Evolutionary conservation across 2,113 vertebrate genomes (phyloP), one percentile per base, ranked within the genome.

Genomic region (Danionella cerebrum): DNA sequence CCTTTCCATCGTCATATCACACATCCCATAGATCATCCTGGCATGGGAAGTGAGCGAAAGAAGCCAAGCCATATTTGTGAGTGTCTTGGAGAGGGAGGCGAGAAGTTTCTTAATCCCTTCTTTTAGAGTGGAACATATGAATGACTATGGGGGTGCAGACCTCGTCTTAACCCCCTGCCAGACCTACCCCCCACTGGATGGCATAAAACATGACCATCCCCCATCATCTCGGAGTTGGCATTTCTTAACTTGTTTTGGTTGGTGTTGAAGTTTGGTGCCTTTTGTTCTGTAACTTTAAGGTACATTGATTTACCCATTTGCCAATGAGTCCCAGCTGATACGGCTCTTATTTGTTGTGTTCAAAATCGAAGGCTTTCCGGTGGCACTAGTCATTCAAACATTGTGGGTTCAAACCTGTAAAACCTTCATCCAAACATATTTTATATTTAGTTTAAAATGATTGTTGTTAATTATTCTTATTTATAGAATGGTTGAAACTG

Each of bases 71-170:
- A 48, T 70, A 52, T 67, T 52, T 74, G 27, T 47, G 63, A 31
- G 60, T 70, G 58, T 53, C 51, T 38, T 66, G 45, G 48, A 54
- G 7, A 19, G 31, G 58, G n/a, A n/a, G n/a, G 31, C 24, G 33
- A n/a, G 31, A 67, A 51, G 42, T 78, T 78, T 65, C 80, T 73
- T 90, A 90, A 90, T 90, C 87, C 88, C 74, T 71, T 87, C 84
- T 87, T 88, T 89, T 84, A 89, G 79, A 79, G 74, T 66, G 50
- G 65, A 83, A 79, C 86, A 82, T 86, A 86, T 87, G 83, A 84
- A 85, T 76, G 79, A 81, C 78, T 65, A 77, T 24, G 54, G 59
- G 53, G 57, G 36, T 18, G 44, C 69, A 78, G 72, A 70, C 75
- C 75, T 75, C 73, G 77, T 79, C 76, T 82, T 74, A 79, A 72